Base-by-base conservation (phyloP, 1,140 invertebrate species). In the Alviniconcha marisindica region DNA sequence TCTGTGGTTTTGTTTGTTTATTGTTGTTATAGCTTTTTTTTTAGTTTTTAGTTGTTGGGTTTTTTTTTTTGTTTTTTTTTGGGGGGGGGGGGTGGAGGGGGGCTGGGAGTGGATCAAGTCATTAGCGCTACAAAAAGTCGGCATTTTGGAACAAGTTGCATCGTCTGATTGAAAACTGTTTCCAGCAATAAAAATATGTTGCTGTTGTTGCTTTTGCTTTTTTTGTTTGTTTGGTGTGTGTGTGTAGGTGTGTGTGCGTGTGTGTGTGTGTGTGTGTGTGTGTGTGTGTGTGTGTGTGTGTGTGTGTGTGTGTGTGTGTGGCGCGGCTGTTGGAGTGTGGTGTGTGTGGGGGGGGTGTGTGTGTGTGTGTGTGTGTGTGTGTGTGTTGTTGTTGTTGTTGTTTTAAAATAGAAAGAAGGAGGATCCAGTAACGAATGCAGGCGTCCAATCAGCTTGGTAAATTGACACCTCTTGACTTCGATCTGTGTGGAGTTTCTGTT, bases 281-380 rank as follows among this genome's bases (percentile, higher is more conserved):
- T 60, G 54, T 60, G 54, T 60, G 54, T 60, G 54, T 56, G 54
- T 60, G 54, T 60, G 54, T 60, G 54, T 60, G 54, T 60, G 54
- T 5, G 54, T 60, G 54, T 56, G 54, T 56, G 54, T n/a, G 54
- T 56, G 54, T n/a, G 54, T 56, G 54, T 21, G 54, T 56, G n/a
- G n/a, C n/a, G n/a, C n/a, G n/a, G n/a, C n/a, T n/a, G n/a, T n/a
- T n/a, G n/a, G n/a, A n/a, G n/a, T n/a, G n/a, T n/a, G n/a, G 54
- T 60, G 54, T 60, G 54, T 60, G 54, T 60, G 54, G 54, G 21
- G 54, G 21, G 54, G 21, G 54, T 60, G 54, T 60, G 54, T 60
- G 54, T 60, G 54, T 24, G 54, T 24, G 54, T 56, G 54, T 21
- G 54, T 56, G 54, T 21, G 54, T 56, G 54, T 0, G 54, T 60